A percentile compares a stretch with the other conserved stretches of the same genome.
Conservation (phyloP, 2,888 invertebrate genomes). For the Herminia tarsipennalis region DNA sequence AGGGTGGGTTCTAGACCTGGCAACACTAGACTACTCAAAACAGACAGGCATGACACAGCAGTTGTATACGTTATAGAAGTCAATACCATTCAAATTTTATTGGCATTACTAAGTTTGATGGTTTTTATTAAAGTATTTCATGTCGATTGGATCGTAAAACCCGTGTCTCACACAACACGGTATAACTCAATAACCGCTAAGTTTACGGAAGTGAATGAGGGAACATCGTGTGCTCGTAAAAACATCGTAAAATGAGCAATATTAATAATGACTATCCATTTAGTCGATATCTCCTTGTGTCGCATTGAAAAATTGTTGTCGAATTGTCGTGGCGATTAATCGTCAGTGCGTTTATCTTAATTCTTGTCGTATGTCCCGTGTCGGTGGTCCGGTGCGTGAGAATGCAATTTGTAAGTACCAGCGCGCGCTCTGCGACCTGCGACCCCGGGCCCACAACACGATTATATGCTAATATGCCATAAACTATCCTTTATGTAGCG, state of each 20-base stretch:
- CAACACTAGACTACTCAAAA: no score
- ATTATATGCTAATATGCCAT: conserved; percentile 74
- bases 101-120: conserved; percentile 36
- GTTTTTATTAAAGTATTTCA: conserved; percentile 46
- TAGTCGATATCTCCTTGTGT: conserved; percentile 53
- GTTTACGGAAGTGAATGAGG: conserved; percentile 58
- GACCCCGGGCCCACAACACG: conserved; percentile 49
- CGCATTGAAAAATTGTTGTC: conserved; percentile 47
- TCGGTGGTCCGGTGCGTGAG: conserved; percentile 55
- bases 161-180: conserved; percentile 46
- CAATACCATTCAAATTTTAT: conserved; percentile 23
- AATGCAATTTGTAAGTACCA: conserved; percentile 69
- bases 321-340: conserved; percentile 31
- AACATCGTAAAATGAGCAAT: conserved; percentile 59
- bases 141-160: conserved; percentile 50
- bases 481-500: conserved; percentile 54
- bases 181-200: conserved; percentile 62
- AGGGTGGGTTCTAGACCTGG: no score
- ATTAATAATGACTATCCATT: conserved; percentile 68
- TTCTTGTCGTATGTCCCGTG: conserved; percentile 2
- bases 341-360: conserved; percentile 13
- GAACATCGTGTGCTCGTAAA: conserved; percentile 58
- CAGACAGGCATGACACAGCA: no score
- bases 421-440: conserved; percentile 55
- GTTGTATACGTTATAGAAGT: no score